Percentiles rank a stretch among this genome's conserved stretches.
Conservation (phyloP, 1,140 invertebrate species). For the Drosophila equinoxialis region DNA sequence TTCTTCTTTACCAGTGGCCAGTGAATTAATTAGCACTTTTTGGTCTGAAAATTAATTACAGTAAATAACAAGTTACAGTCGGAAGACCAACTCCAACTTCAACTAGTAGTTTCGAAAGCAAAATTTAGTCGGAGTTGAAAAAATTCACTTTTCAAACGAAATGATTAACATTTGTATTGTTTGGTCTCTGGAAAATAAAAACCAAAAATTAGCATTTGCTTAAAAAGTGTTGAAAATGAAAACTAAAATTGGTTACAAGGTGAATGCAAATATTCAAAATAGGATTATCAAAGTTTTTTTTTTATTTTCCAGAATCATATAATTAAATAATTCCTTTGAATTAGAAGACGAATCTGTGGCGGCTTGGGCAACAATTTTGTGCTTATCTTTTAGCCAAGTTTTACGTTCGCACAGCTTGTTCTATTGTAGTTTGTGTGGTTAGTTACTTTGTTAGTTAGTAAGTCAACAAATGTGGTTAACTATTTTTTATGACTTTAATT, state of each 20-base stretch:
- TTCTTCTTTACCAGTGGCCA: conserved; percentile 31
- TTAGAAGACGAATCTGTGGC: neutral
- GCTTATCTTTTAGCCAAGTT: conserved; percentile 3
- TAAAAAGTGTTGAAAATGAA: conserved; percentile 34
- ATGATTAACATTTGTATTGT: conserved; percentile 63
- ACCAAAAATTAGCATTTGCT: conserved; percentile 45
- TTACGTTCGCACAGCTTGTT: neutral
- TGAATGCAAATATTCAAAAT: neutral
- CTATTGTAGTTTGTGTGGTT: neutral
- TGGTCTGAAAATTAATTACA: conserved; percentile 72
- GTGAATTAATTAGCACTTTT: conserved; percentile 75
- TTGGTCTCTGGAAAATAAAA: neutral
- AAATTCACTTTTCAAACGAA: conserved; percentile 47
- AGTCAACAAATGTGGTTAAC: conserved; percentile 59
- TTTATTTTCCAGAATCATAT: neutral
- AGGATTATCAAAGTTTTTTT: neutral
- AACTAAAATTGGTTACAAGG: conserved; percentile 47
- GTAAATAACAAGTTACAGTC: conserved; percentile 77
- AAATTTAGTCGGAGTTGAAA: conserved; percentile 43
- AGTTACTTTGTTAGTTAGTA: conserved; percentile 4
- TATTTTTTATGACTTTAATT: conserved; percentile 76
- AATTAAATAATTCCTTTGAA: conserved; percentile 15
- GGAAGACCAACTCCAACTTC: conserved; percentile 37
- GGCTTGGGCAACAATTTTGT: neutral
- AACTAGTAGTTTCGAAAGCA: conserved; percentile 58